phyloP scores from a whole-genome alignment of 2,888 invertebrate genomes.

The Eupithecia dodoneata region DNA sequence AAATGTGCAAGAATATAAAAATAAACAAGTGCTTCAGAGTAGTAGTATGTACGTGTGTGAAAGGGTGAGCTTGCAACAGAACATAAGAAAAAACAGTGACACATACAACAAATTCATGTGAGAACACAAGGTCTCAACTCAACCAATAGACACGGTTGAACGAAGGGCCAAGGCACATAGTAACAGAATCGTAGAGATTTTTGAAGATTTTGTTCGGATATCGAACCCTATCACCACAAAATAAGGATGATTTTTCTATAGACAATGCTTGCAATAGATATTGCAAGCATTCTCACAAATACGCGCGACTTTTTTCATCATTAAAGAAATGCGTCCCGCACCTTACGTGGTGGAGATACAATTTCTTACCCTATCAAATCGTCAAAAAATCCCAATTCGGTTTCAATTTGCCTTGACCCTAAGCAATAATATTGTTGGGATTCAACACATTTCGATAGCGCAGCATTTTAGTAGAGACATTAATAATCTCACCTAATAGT shows the following conservation, averaged over 20 bases:
- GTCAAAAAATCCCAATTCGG: not conserved
- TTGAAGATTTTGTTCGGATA: not conserved
- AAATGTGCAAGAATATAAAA: not conserved
- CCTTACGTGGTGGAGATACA: not conserved
- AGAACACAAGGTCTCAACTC: not conserved
- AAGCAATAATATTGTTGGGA: not conserved
- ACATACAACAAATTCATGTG: constrained; percentile 14
- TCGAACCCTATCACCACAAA: not conserved
- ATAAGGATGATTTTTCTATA: not conserved
- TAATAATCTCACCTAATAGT: constrained; percentile 77
- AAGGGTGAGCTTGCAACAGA: constrained; percentile 16
- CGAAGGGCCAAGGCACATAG: not conserved
- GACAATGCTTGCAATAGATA: not conserved
- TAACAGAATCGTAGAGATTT: not conserved
- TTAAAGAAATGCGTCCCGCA: not conserved
- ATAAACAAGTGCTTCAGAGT: not conserved
- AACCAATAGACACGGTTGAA: not conserved
- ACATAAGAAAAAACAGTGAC: constrained; percentile 21
- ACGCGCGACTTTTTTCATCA: not conserved
- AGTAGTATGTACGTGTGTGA: not conserved
- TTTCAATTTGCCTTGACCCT: not conserved
- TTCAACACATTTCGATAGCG: not conserved
- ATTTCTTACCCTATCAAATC: not conserved
- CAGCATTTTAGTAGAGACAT: not conserved
- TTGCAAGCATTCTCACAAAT: not conserved